Evolutionary conservation across 2,888 invertebrate genomes (phyloP).

Genomic region (Lepidocyrtoides sp.): DNA sequence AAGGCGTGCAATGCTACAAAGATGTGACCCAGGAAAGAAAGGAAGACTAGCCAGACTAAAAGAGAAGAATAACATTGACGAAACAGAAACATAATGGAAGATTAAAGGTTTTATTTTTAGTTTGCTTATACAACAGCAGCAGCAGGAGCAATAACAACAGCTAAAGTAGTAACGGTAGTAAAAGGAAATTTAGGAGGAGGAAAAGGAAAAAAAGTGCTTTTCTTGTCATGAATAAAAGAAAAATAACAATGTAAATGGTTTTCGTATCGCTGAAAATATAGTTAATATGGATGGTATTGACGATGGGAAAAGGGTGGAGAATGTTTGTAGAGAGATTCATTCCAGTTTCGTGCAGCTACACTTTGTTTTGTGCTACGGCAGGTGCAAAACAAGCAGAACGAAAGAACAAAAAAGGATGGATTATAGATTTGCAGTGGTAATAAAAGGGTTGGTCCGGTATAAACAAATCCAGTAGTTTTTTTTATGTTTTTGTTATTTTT

Average conservation of each 20-base stretch:
- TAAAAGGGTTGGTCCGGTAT: neutral
- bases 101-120: constrained; percentile 12
- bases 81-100: constrained; percentile 19
- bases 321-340: neutral
- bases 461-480: neutral
- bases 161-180: no score
- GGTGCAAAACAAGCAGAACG: neutral
- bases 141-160: constrained; percentile 1
- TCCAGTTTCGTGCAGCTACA: neutral
- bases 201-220: neutral
- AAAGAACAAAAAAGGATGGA: neutral
- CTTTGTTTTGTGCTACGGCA: neutral
- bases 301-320: neutral
- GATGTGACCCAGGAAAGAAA: no score
- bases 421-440: neutral
- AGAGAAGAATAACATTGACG: neutral
- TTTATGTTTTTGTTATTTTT: neutral
- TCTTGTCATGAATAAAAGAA: constrained; percentile 52
- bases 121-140: constrained; percentile 28
- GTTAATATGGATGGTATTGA: neutral
- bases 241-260: neutral
- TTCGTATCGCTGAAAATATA: neutral
- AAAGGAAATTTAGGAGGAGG: neutral
- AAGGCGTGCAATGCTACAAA: no score
- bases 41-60: neutral